phyloP scores from a whole-genome alignment of 2,888 invertebrate genomes.

The Thysanoteuthis rhombus region DNA sequence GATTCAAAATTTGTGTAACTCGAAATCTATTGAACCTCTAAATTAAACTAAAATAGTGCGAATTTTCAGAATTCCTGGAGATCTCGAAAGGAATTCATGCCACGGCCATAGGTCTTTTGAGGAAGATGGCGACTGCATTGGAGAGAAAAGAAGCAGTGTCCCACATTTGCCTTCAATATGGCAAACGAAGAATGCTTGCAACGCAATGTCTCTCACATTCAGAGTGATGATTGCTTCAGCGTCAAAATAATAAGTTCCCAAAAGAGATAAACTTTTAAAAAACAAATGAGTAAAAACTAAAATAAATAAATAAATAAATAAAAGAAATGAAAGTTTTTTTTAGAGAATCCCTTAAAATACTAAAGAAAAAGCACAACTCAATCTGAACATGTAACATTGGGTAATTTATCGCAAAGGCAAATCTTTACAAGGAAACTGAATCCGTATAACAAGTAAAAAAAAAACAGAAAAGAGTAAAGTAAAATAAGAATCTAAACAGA shows the following conservation, averaged over 20 bases:
- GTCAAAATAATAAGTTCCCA: neutral
- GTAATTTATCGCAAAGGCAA: neutral
- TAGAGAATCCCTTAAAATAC: neutral
- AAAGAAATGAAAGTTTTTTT: too few relatives aligned
- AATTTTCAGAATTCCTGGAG: neutral
- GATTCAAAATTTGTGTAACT: too few relatives aligned
- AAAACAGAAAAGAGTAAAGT: neutral
- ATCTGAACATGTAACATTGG: neutral
- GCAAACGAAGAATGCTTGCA: neutral
- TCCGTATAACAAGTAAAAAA: neutral
- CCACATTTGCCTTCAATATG: neutral
- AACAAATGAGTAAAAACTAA: neutral
- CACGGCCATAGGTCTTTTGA: neutral
- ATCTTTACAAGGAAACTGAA: neutral
- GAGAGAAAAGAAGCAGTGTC: neutral
- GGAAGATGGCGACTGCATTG: neutral
- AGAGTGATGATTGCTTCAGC: neutral
- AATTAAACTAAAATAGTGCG: neutral
- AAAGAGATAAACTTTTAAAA: neutral
- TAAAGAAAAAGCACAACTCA: neutral
- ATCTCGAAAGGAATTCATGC: neutral
- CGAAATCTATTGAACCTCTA: neutral
- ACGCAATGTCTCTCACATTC: neutral
- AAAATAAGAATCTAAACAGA: neutral
- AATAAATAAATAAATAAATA: neutral